These are phyloP conservation scores for Peromyscus aztecus DNA, from an alignment of 2,797 vertebrate genomes.

Conservation along the genomic window DNA sequence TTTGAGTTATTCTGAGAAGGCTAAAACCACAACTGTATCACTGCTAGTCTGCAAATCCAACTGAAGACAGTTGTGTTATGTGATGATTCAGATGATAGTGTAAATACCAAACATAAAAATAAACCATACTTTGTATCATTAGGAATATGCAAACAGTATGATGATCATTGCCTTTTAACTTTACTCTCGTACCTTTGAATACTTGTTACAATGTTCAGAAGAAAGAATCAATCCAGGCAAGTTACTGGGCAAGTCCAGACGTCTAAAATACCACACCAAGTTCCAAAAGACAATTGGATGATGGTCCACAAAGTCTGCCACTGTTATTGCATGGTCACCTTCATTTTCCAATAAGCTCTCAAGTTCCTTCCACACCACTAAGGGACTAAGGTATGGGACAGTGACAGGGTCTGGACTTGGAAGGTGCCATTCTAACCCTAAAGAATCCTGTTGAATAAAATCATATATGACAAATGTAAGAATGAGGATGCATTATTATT, in stretches of 20 bases:
- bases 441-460: slow-evolving; percentile 89
- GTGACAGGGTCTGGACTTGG: slow-evolving; percentile 95
- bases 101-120: slow-evolving; percentile 17
- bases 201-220: slow-evolving; percentile 95
- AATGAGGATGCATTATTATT: slow-evolving; percentile 21
- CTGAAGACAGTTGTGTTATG: slow-evolving; percentile 5
- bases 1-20: background rate
- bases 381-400: slow-evolving; percentile 97
- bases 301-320: slow-evolving; percentile 96
- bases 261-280: slow-evolving; percentile 98
- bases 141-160: slow-evolving; percentile 23
- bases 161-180: background rate
- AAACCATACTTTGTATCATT: background rate
- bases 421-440: slow-evolving; percentile 93
- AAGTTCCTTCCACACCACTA: slow-evolving; percentile 99
- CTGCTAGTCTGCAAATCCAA: slow-evolving; percentile 44
- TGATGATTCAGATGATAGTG: slow-evolving; percentile 7
- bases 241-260: slow-evolving; percentile 96
- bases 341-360: slow-evolving; percentile 98
- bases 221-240: slow-evolving; percentile 96
- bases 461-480: slow-evolving; percentile 28
- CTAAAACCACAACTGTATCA: background rate
- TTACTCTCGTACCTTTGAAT: slow-evolving; percentile 92
- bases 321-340: slow-evolving; percentile 95
- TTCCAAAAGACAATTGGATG: slow-evolving; percentile 99